Percentiles rank a stretch among this genome's conserved stretches.
phyloP scores from a whole-genome alignment of 1,140 invertebrate genomes.

The Drosophila pachea region DNA sequence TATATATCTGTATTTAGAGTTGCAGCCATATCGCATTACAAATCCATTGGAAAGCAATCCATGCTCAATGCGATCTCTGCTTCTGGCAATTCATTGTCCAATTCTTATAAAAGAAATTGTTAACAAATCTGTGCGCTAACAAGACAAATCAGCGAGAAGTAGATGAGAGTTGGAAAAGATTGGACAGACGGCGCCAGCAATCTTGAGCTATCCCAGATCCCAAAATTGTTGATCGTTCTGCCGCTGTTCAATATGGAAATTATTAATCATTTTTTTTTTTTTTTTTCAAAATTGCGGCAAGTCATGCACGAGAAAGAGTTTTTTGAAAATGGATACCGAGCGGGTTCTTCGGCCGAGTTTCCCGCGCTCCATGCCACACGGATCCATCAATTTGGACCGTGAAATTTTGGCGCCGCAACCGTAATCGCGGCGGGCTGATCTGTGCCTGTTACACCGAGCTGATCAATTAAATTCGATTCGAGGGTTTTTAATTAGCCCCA shows the following conservation, averaged over 20 bases:
- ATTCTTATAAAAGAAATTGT: constrained; percentile 57
- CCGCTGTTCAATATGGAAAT: constrained; percentile 34
- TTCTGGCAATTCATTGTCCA: constrained; percentile 28
- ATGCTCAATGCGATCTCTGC: not conserved
- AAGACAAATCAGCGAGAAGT: constrained; percentile 46
- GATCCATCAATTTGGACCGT: constrained; percentile 64
- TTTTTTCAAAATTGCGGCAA: constrained; percentile 31
- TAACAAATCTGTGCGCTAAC: constrained; percentile 73
- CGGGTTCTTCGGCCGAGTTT: not conserved
- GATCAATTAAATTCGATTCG: constrained; percentile 79
- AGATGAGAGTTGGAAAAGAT: not conserved
- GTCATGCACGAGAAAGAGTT: constrained; percentile 54
- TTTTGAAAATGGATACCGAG: not conserved
- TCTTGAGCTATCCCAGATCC: constrained; percentile 35
- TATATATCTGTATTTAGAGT: too few relatives aligned
- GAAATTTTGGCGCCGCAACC: constrained; percentile 66
- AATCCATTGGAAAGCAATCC: constrained; percentile 4
- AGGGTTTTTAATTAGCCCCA: constrained; percentile 77
- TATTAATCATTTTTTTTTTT: constrained; percentile 66
- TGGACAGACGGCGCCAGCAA: constrained; percentile 58
- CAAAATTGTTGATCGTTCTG: constrained; percentile 37
- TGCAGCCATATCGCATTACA: not conserved
- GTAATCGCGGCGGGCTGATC: constrained; percentile 37
- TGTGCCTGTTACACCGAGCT: constrained; percentile 40
- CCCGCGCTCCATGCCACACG: constrained; percentile 29